Percentiles rank a stretch among this genome's conserved stretches.
Evolutionary conservation across 2,797 vertebrate genomes (phyloP).

Genomic region (Aphelocoma californica): DNA sequence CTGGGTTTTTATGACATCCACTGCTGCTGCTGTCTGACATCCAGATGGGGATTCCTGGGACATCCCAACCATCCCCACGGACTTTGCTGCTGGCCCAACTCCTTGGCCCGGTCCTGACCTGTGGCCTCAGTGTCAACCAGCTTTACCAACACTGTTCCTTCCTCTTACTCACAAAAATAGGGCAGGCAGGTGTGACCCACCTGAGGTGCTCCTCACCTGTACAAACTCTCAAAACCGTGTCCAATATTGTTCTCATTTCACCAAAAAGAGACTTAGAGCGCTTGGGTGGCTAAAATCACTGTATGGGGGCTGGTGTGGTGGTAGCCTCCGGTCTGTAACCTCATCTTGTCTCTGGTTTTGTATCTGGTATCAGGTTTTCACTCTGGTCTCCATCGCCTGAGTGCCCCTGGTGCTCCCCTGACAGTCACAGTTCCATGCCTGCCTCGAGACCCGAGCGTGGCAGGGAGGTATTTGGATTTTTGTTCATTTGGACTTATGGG

Average conservation of each 20-base stretch:
- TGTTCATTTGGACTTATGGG: accelerated
- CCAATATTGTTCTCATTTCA: background rate
- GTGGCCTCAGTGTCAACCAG: background rate
- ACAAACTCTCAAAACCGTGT: background rate
- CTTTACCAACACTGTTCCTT: background rate
- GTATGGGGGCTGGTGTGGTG: too few relatives aligned
- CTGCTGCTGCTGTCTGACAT: background rate
- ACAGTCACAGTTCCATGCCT: background rate
- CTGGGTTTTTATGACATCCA: background rate
- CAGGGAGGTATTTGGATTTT: background rate
- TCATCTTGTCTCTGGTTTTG: background rate
- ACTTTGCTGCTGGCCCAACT: background rate
- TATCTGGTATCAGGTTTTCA: background rate
- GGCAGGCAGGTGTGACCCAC: background rate
- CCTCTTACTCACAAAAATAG: background rate
- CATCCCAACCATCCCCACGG: background rate
- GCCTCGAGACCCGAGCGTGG: accelerated
- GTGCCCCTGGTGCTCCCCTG: background rate
- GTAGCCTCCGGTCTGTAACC: background rate
- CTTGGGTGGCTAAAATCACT: accelerated
- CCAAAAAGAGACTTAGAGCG: background rate
- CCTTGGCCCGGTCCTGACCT: background rate
- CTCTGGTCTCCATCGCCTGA: background rate
- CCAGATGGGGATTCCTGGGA: background rate
- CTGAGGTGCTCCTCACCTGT: background rate